Base-by-base conservation (phyloP, 2,113 vertebrate species). In the Sceloporus tristichus region DNA sequence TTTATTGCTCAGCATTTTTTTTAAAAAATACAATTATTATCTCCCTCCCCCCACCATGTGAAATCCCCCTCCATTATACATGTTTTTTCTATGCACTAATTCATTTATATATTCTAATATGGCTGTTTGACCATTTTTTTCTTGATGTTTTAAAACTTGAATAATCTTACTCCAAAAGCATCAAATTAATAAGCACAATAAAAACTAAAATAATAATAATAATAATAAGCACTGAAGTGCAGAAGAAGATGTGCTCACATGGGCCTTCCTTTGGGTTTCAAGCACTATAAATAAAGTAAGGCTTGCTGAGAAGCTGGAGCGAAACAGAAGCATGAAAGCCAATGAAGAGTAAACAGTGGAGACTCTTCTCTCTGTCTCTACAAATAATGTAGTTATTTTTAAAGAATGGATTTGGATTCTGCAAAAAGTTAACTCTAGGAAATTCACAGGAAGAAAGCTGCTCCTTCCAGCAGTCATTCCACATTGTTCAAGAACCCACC, bases 121-220 rank as follows among this genome's bases (percentile, higher is more conserved):
- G 94, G 88, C 87, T 94, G 91, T 85, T 90, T 93, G 93, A 90
- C 94, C 95, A 66, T 56, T 86, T 90, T 9, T 5, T 7, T 2
- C 68, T 82, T 88, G 89, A 88, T 87, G 88, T 95, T 96, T 82
- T 94, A 73, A 29, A 71, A 91, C 88, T 93, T 68, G 18, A 84
- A 94, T 93, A 0, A 0, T 93, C 95, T 96, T 95, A 91, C 95
- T 96, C 70, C 89, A 87, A 91, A 95, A 85, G 90, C 91, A 89
- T 74, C 91, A 88, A 2, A 91, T 91, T 89, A 91, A 59, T 74
- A 84, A 34, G 14, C 34, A 91, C 0, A 34, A 34, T 34, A 34
- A 34, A 34, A 34, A 34, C 34, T 34, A 34, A 34, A 34, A 34
- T 34, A 34, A 34, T 34, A 34, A 34, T 34, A 34, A 34, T 34